Evolutionary conservation across 2,797 vertebrate species (phyloP), one percentile per base, ranked within the genome.

Genomic region (Myripristis jacobus): DNA sequence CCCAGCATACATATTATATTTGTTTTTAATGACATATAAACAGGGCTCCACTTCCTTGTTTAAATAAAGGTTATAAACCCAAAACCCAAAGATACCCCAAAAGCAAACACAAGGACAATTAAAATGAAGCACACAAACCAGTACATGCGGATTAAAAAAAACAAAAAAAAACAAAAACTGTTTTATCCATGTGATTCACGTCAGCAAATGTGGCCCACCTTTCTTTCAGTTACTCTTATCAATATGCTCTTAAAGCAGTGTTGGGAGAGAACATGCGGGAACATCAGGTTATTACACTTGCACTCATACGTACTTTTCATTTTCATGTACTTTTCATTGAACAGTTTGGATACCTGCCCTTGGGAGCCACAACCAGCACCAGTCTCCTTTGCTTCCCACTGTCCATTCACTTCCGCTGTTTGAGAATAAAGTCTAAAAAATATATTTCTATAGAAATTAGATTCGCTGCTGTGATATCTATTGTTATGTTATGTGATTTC

Each of bases 351-450:
- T 21, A 27, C n/a, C 34, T 3, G 22, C 55, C 15, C 6, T 2
- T 13, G 66, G 27, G 60, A 7, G 36, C 22, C 1, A 12, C 31
- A 18, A n/a, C 34, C n/a, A 9, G 21, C 51, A 13, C 48, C 11
- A n/a, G 25, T 3, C 19, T 41, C 6, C 21, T 27, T 52, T 29
- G 16, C 1, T 9, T 9, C 18, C 13, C 44, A 22, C 57, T 53
- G 25, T 24, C 4, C 44, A 56, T 31, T 61, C 56, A 69, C 25
- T 68, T 18, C 24, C 25, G 51, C 13, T 41, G 24, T 56, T 6
- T 41, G 41, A 36, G 56, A 31, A 57, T 18, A 8, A 48, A 59
- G 8, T 47, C 36, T 62, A 72, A 41, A 5, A 41, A 41, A 41
- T 12, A 66, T 59, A 2, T 13, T 41, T 34, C 41, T 47, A 18